phyloP scores from a whole-genome alignment of 2,888 invertebrate species.

The Vannuccia rotundouncinata region DNA sequence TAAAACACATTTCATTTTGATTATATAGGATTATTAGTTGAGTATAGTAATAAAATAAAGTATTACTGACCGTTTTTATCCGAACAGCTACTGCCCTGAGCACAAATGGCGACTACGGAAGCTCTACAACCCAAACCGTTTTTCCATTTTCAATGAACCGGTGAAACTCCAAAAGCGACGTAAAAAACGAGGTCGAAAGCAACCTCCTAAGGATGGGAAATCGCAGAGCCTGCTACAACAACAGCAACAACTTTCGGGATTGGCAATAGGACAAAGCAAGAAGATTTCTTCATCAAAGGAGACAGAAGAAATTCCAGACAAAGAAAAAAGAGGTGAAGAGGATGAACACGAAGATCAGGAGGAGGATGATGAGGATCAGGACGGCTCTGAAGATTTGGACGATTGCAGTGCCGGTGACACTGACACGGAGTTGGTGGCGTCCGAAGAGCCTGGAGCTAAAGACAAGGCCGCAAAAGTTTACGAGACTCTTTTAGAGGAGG shows the following conservation, averaged over 20 bases:
- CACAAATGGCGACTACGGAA: neutral
- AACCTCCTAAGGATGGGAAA: neutral
- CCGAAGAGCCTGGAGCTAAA: neutral
- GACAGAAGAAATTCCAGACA: neutral
- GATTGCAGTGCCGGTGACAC: constrained; percentile 5
- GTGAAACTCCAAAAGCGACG: neutral
- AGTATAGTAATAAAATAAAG: too few relatives aligned
- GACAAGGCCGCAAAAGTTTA: neutral
- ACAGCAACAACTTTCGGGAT: neutral
- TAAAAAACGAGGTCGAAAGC: neutral
- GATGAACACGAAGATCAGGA: neutral
- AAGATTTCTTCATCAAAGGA: neutral
- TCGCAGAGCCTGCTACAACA: too few relatives aligned
- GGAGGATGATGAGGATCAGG: neutral
- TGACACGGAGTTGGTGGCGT: constrained; percentile 1
- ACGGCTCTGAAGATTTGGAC: neutral
- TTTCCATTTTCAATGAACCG: neutral
- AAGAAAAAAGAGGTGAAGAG: neutral
- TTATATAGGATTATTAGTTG: too few relatives aligned
- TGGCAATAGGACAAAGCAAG: neutral
- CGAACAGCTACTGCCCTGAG: constrained; percentile 18
- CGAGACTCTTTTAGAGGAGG: neutral
- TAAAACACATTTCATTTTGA: too few relatives aligned
- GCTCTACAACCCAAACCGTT: neutral
- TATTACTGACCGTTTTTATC: too few relatives aligned